A percentile compares a stretch with the other conserved stretches of the same genome.
Evolutionary conservation across 2,113 vertebrate genomes (phyloP).

Genomic region (Phrynosoma platyrhinos): DNA sequence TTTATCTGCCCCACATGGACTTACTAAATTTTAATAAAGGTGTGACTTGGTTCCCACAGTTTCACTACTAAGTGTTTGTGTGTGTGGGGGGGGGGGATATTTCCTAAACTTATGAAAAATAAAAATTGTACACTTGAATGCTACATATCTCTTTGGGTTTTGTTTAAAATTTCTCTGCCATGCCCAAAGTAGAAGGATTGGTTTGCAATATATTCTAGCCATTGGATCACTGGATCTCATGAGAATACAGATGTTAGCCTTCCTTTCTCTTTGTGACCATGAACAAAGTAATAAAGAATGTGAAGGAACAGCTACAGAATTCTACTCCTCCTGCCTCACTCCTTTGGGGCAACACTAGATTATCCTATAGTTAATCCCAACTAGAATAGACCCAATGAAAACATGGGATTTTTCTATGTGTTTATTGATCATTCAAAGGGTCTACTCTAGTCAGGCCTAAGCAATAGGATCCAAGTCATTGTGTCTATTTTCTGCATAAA

Average conservation of each 20-base stretch:
- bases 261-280: neutral
- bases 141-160: neutral
- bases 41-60: neutral
- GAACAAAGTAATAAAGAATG: neutral
- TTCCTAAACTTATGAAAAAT: neutral
- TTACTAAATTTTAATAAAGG: slow-evolving; percentile 13
- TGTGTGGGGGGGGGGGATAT: too few species aligned
- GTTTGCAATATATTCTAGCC: neutral
- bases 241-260: neutral
- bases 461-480: too few species aligned
- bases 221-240: neutral
- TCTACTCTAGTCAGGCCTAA: too few species aligned
- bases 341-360: too few species aligned
- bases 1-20: neutral
- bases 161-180: neutral
- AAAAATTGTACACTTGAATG: neutral
- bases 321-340: neutral
- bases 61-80: neutral
- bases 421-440: too few species aligned
- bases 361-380: too few species aligned
- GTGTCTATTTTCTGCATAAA: too few species aligned
- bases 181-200: neutral
- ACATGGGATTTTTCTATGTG: too few species aligned
- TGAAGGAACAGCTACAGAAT: neutral
- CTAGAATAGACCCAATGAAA: too few species aligned